These are phyloP conservation scores for Habrosyne pyritoides DNA, from an alignment of 2,888 invertebrate species.

Conservation along the genomic window DNA sequence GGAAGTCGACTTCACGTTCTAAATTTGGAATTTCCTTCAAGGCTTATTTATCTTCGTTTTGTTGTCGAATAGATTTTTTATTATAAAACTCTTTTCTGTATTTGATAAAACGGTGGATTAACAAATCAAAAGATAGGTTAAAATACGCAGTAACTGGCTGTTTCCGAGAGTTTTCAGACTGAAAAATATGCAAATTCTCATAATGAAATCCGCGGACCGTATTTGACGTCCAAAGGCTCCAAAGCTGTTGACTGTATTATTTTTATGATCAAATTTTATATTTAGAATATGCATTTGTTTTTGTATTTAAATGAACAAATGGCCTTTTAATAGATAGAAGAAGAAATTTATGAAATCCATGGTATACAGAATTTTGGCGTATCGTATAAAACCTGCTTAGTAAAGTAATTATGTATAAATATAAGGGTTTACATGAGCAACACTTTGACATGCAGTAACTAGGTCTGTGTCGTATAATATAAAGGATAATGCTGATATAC, in stretches of 20 bases:
- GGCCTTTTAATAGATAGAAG: too few species aligned
- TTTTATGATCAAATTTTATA: conserved; percentile 26
- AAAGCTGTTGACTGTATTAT: conserved; percentile 53
- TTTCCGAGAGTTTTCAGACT: conserved; percentile 40
- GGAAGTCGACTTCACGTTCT: conserved; percentile 8
- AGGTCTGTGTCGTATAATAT: neutral
- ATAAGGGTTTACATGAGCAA: too few species aligned
- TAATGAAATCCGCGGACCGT: conserved; percentile 67
- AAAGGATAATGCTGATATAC: neutral
- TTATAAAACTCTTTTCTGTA: conserved; percentile 27
- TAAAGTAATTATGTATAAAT: too few species aligned
- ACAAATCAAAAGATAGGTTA: conserved; percentile 59
- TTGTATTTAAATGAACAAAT: too few species aligned
- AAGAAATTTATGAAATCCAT: too few species aligned
- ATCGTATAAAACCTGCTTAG: neutral
- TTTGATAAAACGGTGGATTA: conserved; percentile 46
- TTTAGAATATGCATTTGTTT: too few species aligned
- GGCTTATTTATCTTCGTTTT: neutral
- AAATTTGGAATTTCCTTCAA: conserved; percentile 7
- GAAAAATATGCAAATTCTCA: conserved; percentile 68
- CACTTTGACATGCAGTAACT: neutral
- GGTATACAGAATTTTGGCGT: too few species aligned
- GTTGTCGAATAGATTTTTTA: conserved; percentile 15
- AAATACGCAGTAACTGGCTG: conserved; percentile 44
- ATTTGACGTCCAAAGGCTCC: conserved; percentile 45